Evolutionary conservation across 2,888 invertebrate species (phyloP), one percentile per base, ranked within the genome.

Genomic region (Lepidonotus clava): DNA sequence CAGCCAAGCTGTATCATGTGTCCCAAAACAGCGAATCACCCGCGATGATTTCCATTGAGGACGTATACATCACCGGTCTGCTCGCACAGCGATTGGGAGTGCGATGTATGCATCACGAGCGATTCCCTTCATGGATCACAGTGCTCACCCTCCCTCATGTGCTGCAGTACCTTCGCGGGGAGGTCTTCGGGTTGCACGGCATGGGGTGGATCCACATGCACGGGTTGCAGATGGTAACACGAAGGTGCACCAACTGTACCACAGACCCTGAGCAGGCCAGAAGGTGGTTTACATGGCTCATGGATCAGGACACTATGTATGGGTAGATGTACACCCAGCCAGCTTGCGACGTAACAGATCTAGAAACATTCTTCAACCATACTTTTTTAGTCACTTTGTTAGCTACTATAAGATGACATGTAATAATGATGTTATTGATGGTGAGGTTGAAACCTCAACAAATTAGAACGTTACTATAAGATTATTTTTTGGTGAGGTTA

Each of bases 71-170:
- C 24, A 84, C 84, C 0, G 84, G 84, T 8, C 21, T 84, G 18
- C 38, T 84, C 5, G 61, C 84, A 5, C 38, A 51, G 4, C 56
- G 67, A 8, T 1, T 66, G 24, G 61, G 84, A 6, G 38, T 84
- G 11, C 34, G 24, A 14, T 84, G 84, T 38, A 18, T 21, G 41
- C 84, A 84, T 24, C 56, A 84, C 38, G 28, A 46, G 21, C 56
- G 40, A 14, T 84, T 84, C 56, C 84, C 84, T 6, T 66, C 56
- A n/a, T 84, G 84, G 84, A 66, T 40, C 40, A 84, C 66, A 1
- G 53, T 84, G 28, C 40, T 28, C 24, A 66, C 76, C n/a, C 40
- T 76, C 2, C 14, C 21, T 6, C 40, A 40, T 38, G 21, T 34
- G 34, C 21, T 21, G 14, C 14, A 76, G 34, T 76, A 40, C 76